Conservation (phyloP, 1,140 invertebrate genomes). For the Bombus vancouverensis region DNA sequence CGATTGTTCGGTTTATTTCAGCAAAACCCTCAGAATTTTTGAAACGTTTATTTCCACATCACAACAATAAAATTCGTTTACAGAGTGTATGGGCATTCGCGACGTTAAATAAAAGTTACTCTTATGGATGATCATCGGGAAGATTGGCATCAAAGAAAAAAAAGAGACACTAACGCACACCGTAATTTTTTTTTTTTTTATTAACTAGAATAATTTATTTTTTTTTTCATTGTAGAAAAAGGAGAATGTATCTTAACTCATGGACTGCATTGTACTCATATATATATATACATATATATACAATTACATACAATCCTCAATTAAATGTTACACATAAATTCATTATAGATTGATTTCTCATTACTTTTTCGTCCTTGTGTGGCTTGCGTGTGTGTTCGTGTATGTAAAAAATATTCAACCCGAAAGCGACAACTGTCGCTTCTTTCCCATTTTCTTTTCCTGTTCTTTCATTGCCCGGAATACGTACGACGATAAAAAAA, state of each 20-base stretch:
- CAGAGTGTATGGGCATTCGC: constrained; percentile 10
- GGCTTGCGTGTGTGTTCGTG: constrained; percentile 7
- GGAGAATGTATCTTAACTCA: constrained; percentile 83
- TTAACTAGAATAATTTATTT: constrained; percentile 85
- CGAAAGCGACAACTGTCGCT: constrained; percentile 51
- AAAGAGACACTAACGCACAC: constrained; percentile 64
- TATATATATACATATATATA: constrained; percentile 56
- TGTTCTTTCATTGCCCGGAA: not conserved
- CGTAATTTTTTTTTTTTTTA: constrained; percentile 71
- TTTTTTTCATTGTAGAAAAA: constrained; percentile 83
- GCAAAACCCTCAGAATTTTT: constrained; percentile 16
- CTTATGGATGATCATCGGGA: not conserved
- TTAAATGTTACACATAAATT: constrained; percentile 82
- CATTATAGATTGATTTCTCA: constrained; percentile 77
- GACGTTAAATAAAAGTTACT: constrained; percentile 9
- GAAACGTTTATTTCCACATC: constrained; percentile 48
- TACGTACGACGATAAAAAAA: not conserved
- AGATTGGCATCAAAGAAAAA: constrained; percentile 17
- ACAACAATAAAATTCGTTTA: constrained; percentile 27
- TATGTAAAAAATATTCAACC: constrained; percentile 44
- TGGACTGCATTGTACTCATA: constrained; percentile 81
- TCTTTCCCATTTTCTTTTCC: not conserved
- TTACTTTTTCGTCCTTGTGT: constrained; percentile 70
- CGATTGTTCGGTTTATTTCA: constrained; percentile 9
- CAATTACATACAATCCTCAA: constrained; percentile 82